These are phyloP conservation scores for Oncorhynchus masou DNA, from an alignment of 2,113 vertebrate genomes.

Conservation along the genomic window DNA sequence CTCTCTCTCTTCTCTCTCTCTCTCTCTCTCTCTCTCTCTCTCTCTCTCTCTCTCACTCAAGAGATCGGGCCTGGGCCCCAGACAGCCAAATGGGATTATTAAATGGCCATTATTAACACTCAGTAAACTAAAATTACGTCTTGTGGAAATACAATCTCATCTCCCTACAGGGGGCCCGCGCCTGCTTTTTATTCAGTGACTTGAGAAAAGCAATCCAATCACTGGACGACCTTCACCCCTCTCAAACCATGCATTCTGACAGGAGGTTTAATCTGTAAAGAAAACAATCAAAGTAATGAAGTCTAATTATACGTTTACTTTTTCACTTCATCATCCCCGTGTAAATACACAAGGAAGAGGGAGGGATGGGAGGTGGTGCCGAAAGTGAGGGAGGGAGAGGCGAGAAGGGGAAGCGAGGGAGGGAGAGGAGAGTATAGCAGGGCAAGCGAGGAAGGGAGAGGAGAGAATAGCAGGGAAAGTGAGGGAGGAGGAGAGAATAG, in stretches of 20 bases:
- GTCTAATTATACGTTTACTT: constrained; percentile 83
- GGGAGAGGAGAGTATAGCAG: too few species aligned
- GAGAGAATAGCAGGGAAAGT: too few species aligned
- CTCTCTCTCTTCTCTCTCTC: constrained; percentile 7
- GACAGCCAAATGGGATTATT: constrained; percentile 88
- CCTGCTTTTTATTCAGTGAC: constrained; percentile 81
- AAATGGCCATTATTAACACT: constrained; percentile 99
- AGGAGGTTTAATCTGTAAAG: constrained; percentile 80
- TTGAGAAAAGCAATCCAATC: constrained; percentile 88
- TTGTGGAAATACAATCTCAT: constrained; percentile 94
- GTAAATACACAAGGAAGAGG: constrained; percentile 68
- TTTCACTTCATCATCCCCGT: constrained; percentile 75
- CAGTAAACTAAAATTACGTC: constrained; percentile 99
- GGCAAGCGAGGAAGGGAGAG: too few species aligned
- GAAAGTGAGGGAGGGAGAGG: too few species aligned
- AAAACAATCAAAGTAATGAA: constrained; percentile 83
- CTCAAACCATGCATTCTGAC: constrained; percentile 67
- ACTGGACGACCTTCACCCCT: constrained; percentile 86
- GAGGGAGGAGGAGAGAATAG: too few species aligned
- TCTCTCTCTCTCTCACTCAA: constrained; percentile 28
- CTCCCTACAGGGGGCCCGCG: constrained; percentile 83
- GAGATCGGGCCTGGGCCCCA: constrained; percentile 67
- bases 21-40: neutral
- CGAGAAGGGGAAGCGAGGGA: too few species aligned
- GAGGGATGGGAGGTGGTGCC: neutral